Conservation (phyloP, 2,888 invertebrate species). For the Parnassius apollo region DNA sequence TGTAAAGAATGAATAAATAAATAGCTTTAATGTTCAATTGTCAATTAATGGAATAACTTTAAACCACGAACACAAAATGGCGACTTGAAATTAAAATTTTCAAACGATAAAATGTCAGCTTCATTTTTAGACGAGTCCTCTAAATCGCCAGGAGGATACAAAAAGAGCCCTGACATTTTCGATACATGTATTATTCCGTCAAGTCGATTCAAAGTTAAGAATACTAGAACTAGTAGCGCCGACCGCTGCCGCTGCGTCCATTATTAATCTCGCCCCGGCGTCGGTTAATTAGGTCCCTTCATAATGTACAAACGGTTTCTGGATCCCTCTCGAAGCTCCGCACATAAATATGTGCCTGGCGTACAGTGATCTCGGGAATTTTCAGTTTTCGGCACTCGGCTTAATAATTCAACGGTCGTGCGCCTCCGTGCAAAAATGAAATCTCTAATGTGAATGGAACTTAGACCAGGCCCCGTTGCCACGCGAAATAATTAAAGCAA, state of each 20-base stretch:
- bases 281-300: constrained; percentile 75
- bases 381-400: constrained; percentile 73
- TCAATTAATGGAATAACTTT: not conserved
- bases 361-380: constrained; percentile 67
- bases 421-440: constrained; percentile 71
- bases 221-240: constrained; percentile 26
- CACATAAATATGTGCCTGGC: constrained; percentile 62
- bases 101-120: not conserved
- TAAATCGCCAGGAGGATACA: constrained; percentile 15
- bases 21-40: too few species aligned
- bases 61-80: constrained; percentile 5
- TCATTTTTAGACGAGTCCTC: not conserved
- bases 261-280: constrained; percentile 45
- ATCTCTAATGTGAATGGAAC: constrained; percentile 80
- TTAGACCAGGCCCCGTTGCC: constrained; percentile 59
- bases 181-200: constrained; percentile 25
- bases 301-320: constrained; percentile 74
- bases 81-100: not conserved
- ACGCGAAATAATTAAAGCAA: constrained; percentile 79
- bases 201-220: constrained; percentile 25
- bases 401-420: constrained; percentile 59
- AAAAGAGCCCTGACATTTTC: constrained; percentile 16
- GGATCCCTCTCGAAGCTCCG: constrained; percentile 68
- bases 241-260: constrained; percentile 28
- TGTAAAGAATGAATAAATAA: too few species aligned